Base-by-base conservation (phyloP, 2,888 invertebrate genomes). In the Phlogophora meticulosa region DNA sequence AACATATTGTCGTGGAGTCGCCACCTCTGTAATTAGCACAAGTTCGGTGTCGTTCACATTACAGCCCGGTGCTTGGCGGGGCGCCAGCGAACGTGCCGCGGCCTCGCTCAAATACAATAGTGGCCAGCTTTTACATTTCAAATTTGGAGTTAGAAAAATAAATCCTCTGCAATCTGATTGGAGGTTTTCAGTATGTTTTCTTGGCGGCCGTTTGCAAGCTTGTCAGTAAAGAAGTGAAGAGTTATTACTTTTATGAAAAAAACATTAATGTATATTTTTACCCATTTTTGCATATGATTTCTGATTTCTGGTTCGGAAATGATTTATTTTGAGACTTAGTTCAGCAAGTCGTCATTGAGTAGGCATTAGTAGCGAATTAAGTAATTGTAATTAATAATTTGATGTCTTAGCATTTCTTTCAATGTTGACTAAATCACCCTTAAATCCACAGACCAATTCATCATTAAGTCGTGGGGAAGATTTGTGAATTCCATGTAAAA, bases 1-100 rank as follows among this genome's bases (percentile, higher is more conserved):
- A 76, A 78, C 65, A 76, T 72, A 73, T 76, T 68, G 78, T 74
- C 73, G 80, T 59, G 77, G 70, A 78, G 82, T 55, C 48, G 24
- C 69, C 76, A 76, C 62, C 53, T 78, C 65, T 59, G 83, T 83
- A 87, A 87, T 88, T 87, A 87, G 83, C 75, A 66, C 71, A 78
- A 86, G 83, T 84, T 86, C 64, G 76, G 79, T 65, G 58, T 53
- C 63, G 65, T 56, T 72, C 76, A 68, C 64, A 78, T 75, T 73
- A 76, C 75, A 69, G 53, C 53, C 59, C 17, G 45, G 28, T 53
- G 49, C 55, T 20, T 81, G 80, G 81, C 81, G 43, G 15, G 5
- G 7, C n/a, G 81, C 80, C 80, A 81, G 43, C 24, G 56, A 56
- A 68, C 81, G 71, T 66, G 71, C 63, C 61, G 42, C 61, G 60